These are phyloP conservation scores for Oscheius sp. DNA, from an alignment of 2,888 invertebrate species.

Conservation along the genomic window DNA sequence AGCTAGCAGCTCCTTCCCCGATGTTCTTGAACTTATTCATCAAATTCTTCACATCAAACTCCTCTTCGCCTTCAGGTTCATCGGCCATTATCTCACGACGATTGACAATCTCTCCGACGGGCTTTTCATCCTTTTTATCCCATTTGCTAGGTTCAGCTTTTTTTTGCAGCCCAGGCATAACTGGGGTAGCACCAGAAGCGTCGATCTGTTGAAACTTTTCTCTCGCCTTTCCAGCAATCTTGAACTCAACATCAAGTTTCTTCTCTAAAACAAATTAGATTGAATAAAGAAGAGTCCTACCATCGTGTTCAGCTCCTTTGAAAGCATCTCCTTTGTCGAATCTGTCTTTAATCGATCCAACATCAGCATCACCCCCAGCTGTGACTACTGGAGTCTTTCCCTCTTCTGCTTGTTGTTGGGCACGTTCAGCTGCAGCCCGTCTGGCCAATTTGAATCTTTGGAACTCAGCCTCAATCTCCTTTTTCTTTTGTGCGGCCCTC, in stretches of 20 bases:
- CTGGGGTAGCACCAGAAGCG: slow-evolving; percentile 73
- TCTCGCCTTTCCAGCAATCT: slow-evolving; percentile 82
- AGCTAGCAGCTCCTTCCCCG: slow-evolving; percentile 43
- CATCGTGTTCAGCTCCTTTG: slow-evolving; percentile 32
- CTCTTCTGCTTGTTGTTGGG: slow-evolving; percentile 31
- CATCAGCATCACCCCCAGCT: slow-evolving; percentile 41
- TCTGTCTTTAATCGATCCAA: slow-evolving; percentile 57
- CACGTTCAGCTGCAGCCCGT: slow-evolving; percentile 57
- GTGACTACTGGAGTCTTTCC: slow-evolving; percentile 21
- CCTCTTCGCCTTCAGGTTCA: slow-evolving; percentile 56
- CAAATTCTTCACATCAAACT: slow-evolving; percentile 69
- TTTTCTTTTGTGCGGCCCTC: slow-evolving; percentile 65
- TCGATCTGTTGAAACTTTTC: slow-evolving; percentile 89
- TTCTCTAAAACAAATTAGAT: slow-evolving; percentile 28
- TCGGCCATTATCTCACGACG: slow-evolving; percentile 36
- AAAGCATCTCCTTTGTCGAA: slow-evolving; percentile 55
- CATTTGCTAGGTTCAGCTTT: slow-evolving; percentile 61
- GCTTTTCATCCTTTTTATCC: slow-evolving; percentile 64
- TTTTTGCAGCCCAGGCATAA: slow-evolving; percentile 41
- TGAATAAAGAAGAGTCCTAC: neutral
- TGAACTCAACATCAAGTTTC: slow-evolving; percentile 64
- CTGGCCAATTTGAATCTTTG: slow-evolving; percentile 66
- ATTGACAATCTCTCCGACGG: slow-evolving; percentile 66
- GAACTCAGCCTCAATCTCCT: slow-evolving; percentile 69
- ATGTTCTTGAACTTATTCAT: slow-evolving; percentile 71